These are phyloP conservation scores for Pterocles orientalis DNA, from an alignment of 2,113 vertebrate genomes.

Conservation along the genomic window DNA sequence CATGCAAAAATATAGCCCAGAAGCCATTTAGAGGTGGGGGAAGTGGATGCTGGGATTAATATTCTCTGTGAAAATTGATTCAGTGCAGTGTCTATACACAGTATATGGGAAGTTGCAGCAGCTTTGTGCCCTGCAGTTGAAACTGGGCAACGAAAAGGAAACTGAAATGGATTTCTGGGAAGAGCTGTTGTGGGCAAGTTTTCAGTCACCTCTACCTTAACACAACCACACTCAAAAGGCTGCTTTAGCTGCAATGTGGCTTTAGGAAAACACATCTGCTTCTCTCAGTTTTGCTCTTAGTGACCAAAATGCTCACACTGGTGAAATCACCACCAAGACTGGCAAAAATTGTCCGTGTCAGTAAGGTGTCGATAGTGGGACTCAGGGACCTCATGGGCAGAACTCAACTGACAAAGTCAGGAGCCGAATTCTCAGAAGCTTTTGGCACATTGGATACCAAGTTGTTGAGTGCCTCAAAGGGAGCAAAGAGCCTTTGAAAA, in stretches of 20 bases:
- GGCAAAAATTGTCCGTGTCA: rapidly evolving
- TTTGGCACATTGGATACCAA: not conserved
- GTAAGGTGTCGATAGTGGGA: not conserved
- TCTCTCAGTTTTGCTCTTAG: not conserved
- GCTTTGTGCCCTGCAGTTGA: not conserved
- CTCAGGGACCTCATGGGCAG: rapidly evolving
- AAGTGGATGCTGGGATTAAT: not conserved
- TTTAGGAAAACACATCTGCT: not conserved
- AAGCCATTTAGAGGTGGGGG: not conserved
- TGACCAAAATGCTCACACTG: not conserved
- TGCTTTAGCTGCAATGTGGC: not conserved
- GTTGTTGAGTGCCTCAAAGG: not conserved
- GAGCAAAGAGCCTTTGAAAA: not conserved
- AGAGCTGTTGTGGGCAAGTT: not conserved
- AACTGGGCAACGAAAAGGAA: not conserved
- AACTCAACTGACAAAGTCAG: not conserved
- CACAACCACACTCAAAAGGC: not conserved
- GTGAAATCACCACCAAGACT: not conserved
- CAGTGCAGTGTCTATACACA: not conserved
- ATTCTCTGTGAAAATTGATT: not conserved
- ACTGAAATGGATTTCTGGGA: not conserved
- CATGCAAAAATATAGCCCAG: not conserved
- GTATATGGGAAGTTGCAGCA: not conserved
- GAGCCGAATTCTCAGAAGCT: not conserved
- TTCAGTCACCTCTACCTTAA: not conserved